Evolutionary conservation across 2,113 vertebrate species (phyloP).

Genomic region (Xenus cinereus): DNA sequence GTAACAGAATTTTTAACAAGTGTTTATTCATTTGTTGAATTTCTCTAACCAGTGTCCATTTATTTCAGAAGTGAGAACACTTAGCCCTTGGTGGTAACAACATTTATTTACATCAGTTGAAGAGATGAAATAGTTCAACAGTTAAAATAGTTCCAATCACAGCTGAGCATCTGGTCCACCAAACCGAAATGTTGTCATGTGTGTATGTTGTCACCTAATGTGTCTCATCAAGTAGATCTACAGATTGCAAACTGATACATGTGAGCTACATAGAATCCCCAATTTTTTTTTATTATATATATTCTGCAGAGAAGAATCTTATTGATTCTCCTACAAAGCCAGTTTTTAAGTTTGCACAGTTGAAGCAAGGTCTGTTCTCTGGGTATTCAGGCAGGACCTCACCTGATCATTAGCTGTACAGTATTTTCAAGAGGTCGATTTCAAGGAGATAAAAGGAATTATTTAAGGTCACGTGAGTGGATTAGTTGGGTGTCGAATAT

Average conservation of each 20-base stretch:
- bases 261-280: background rate
- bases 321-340: fast-evolving
- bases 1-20: background rate
- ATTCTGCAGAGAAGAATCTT: background rate
- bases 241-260: background rate
- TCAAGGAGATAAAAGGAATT: background rate
- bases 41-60: background rate
- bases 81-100: background rate
- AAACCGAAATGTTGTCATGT: background rate
- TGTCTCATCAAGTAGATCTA: background rate
- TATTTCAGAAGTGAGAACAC: background rate
- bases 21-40: background rate
- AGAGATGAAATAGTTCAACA: background rate
- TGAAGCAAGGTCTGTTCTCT: background rate
- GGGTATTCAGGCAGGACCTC: background rate
- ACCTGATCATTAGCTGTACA: background rate
- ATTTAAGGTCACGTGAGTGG: background rate
- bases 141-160: background rate
- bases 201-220: background rate
- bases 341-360: background rate
- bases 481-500: background rate
- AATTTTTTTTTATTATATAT: background rate
- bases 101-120: background rate
- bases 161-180: background rate
- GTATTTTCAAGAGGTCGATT: background rate